Conservation (phyloP, 2,888 invertebrate species). For the Spisula solida region DNA sequence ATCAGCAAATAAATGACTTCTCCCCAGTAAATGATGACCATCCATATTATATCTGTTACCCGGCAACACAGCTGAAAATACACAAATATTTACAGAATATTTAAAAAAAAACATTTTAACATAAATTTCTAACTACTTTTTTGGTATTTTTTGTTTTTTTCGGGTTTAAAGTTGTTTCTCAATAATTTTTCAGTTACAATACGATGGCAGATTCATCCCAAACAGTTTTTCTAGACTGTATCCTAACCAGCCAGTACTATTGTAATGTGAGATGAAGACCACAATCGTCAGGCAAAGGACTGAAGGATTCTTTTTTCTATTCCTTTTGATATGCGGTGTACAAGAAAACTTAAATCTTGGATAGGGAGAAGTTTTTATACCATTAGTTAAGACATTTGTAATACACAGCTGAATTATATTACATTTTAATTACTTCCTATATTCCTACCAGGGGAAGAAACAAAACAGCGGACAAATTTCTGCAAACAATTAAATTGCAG, state of each 20-base stretch:
- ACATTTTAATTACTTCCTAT: conserved; percentile 7
- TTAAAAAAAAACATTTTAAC: neutral
- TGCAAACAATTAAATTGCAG: too few species aligned
- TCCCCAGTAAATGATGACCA: conserved; percentile 78
- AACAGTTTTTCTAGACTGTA: too few species aligned
- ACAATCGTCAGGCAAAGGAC: neutral
- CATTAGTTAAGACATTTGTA: neutral
- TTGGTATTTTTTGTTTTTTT: too few species aligned
- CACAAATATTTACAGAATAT: neutral
- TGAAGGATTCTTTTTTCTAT: neutral
- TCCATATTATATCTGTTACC: conserved; percentile 83
- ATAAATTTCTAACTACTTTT: too few species aligned
- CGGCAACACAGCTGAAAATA: conserved; percentile 82
- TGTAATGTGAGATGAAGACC: neutral
- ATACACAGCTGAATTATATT: neutral
- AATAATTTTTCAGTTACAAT: too few species aligned
- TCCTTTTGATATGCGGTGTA: neutral
- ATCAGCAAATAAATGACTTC: conserved; percentile 85
- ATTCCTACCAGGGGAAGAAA: neutral
- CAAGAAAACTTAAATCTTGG: neutral
- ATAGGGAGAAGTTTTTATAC: neutral
- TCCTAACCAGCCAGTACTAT: too few species aligned
- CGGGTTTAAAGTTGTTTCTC: too few species aligned
- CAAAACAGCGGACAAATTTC: neutral
- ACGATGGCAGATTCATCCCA: too few species aligned